Percentiles rank a stretch among this genome's conserved stretches.
Conservation (phyloP, 2,797 vertebrate genomes). For the Sparus aurata region DNA sequence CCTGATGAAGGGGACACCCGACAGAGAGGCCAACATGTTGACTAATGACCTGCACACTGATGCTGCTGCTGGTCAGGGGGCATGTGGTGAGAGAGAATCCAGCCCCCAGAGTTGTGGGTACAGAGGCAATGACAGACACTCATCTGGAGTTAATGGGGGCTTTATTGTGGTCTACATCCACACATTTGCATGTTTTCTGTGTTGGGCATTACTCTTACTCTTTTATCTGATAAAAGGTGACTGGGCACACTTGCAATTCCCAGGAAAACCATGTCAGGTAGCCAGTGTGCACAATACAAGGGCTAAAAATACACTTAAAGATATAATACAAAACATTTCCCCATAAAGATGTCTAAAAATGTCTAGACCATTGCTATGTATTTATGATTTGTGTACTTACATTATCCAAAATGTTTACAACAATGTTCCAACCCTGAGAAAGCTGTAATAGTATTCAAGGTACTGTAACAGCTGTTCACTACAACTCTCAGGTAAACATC, state of each 20-base stretch:
- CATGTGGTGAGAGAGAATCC: conserved; percentile 47
- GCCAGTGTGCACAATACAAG: not conserved
- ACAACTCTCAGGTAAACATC: too few species aligned
- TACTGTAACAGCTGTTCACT: too few species aligned
- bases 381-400: too few species aligned
- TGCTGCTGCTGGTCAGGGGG: conserved; percentile 41
- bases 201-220: not conserved
- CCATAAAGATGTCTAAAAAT: too few species aligned
- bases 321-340: too few species aligned
- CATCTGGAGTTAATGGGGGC: conserved; percentile 33
- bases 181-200: not conserved
- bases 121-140: conserved; percentile 20
- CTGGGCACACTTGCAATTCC: too few species aligned
- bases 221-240: not conserved
- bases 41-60: conserved; percentile 60
- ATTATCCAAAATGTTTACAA: too few species aligned
- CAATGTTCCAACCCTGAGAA: too few species aligned
- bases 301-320: too few species aligned
- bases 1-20: conserved; percentile 38
- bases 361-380: too few species aligned
- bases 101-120: conserved; percentile 18
- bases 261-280: not conserved
- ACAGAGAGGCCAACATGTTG: conserved; percentile 48
- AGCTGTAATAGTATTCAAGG: too few species aligned
- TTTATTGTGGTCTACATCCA: conserved; percentile 25